Evolutionary conservation across 2,888 invertebrate species (phyloP).

Genomic region (Dyspetes luteomarginatus): DNA sequence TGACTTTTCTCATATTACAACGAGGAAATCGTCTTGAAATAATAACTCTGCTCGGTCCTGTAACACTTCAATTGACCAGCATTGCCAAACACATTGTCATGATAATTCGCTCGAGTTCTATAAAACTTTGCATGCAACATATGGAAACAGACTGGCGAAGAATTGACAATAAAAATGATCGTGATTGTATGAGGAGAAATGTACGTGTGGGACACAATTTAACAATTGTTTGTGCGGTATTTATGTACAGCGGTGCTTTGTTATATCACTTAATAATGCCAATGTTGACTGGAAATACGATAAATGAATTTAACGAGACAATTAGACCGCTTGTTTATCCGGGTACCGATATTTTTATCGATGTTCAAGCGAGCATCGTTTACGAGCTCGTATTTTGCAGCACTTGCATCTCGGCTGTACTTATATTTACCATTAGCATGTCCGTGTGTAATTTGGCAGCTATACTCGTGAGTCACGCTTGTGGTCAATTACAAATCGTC

Average conservation of each 20-base stretch:
- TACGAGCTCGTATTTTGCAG: constrained; percentile 68
- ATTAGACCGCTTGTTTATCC: constrained; percentile 72
- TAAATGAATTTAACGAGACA: constrained; percentile 67
- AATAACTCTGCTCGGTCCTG: constrained; percentile 46
- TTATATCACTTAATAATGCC: constrained; percentile 64
- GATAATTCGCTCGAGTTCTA: constrained; percentile 4
- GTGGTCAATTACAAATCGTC: constrained; percentile 63
- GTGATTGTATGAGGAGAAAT: constrained; percentile 57
- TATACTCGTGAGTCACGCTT: constrained; percentile 70
- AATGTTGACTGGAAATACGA: constrained; percentile 15
- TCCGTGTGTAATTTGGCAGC: constrained; percentile 68
- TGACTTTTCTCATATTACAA: constrained; percentile 21
- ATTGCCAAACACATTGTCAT: constrained; percentile 30
- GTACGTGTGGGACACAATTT: constrained; percentile 55
- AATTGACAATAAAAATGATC: constrained; percentile 60
- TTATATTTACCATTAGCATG: constrained; percentile 57
- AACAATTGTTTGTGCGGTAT: constrained; percentile 66
- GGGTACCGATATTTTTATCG: constrained; percentile 69
- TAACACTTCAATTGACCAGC: constrained; percentile 27
- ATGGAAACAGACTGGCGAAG: constrained; percentile 61
- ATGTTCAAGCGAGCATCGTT: constrained; percentile 60
- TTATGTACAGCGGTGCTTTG: constrained; percentile 71
- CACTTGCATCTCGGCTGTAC: constrained; percentile 61
- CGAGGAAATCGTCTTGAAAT: constrained; percentile 11
- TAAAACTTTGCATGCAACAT: constrained; percentile 55